Percentiles rank a stretch among this genome's conserved stretches.
These are phyloP conservation scores for Enteromius trimaculatus DNA, from an alignment of 2,797 vertebrate species.

Conservation along the genomic window DNA sequence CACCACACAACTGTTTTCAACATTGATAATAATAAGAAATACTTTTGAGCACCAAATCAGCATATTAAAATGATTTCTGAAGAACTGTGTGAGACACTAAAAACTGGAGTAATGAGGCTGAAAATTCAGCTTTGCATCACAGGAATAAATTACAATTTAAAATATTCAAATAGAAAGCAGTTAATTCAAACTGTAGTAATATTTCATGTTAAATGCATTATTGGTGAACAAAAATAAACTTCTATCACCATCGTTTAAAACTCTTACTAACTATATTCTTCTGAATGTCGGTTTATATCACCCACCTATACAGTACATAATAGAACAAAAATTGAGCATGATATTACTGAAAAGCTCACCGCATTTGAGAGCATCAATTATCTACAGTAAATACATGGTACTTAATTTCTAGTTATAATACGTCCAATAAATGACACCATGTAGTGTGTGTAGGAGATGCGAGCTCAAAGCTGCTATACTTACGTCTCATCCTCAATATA, in stretches of 20 bases:
- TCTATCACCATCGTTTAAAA: not conserved
- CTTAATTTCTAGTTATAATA: not conserved
- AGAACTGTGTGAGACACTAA: not conserved
- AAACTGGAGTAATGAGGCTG: not conserved
- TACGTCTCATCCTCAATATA: slow-evolving; percentile 99
- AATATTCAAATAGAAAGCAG: not conserved
- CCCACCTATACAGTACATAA: not conserved
- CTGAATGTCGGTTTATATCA: not conserved
- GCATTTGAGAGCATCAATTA: not conserved
- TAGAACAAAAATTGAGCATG: not conserved
- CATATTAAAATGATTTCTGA: not conserved
- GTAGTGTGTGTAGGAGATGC: not conserved
- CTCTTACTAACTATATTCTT: not conserved
- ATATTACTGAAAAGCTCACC: not conserved
- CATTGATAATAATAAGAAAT: not conserved
- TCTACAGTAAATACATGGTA: not conserved
- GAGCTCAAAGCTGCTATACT: slow-evolving; percentile 66
- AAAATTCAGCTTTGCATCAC: not conserved
- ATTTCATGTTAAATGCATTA: not conserved
- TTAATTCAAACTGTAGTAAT: not conserved
- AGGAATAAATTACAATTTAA: not conserved
- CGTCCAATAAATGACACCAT: not conserved
- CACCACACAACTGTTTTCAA: not conserved
- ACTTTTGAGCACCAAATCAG: not conserved
- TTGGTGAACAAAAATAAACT: not conserved